Evolutionary conservation across 23 tunicate species (phyloP).

Genomic region (Clavelina lepadiformis): DNA sequence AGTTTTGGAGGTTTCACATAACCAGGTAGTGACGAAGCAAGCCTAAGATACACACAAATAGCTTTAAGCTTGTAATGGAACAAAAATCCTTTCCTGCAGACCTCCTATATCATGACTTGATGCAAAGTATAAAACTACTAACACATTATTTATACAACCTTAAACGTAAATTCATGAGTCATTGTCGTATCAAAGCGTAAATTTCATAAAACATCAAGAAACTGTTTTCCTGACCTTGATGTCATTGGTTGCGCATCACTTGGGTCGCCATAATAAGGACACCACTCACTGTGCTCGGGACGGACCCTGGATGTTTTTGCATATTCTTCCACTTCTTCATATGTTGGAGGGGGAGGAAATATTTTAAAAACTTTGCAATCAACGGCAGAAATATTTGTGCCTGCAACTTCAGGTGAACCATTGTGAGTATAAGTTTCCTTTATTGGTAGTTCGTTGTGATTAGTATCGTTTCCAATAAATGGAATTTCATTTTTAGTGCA

Average conservation of each 20-base stretch:
- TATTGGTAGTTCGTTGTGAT: too few relatives aligned
- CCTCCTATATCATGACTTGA: too few relatives aligned
- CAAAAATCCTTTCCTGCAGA: too few relatives aligned
- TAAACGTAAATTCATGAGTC: too few relatives aligned
- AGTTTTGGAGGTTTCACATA: slow-evolving; percentile 55
- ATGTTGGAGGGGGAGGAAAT: slow-evolving; percentile 38
- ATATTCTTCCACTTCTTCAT: slow-evolving; percentile 16
- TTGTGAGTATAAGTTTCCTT: too few relatives aligned
- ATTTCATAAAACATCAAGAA: background rate
- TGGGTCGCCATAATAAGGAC: slow-evolving; percentile 60
- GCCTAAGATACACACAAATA: slow-evolving; percentile 48
- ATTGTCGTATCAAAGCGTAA: slow-evolving; percentile 5
- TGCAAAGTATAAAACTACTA: too few relatives aligned
- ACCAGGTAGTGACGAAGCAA: slow-evolving; percentile 24
- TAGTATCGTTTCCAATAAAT: too few relatives aligned
- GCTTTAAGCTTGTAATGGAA: too few relatives aligned
- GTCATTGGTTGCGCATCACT: slow-evolving; percentile 42
- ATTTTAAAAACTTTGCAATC: slow-evolving; percentile 18
- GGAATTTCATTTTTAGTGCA: too few relatives aligned
- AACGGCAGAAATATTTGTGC: too few relatives aligned
- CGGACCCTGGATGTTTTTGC: background rate
- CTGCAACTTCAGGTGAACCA: too few relatives aligned
- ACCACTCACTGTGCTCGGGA: background rate
- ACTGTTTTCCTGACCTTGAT: slow-evolving; percentile 42
- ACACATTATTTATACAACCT: too few relatives aligned